Conservation (phyloP, 1,140 invertebrate genomes). For the Tribolium castaneum region DNA sequence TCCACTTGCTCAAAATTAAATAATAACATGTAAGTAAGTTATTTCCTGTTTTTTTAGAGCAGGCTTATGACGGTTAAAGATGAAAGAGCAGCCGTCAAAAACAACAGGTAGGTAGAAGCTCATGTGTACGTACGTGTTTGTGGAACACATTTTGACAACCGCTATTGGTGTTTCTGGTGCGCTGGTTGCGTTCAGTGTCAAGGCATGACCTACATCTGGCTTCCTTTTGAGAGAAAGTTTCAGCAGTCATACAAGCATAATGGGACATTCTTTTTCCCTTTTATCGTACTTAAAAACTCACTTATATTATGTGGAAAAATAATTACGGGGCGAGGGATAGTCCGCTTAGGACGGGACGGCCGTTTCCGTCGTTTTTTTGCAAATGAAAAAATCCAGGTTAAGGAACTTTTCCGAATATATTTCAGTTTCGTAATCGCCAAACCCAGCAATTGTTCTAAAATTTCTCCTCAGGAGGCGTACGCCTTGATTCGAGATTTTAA, state of each 20-base stretch:
- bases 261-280: slow-evolving; percentile 44
- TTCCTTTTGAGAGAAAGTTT: slow-evolving; percentile 41
- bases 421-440: too few relatives aligned
- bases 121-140: slow-evolving; percentile 7
- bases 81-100: slow-evolving; percentile 14
- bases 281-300: slow-evolving; percentile 35
- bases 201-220: slow-evolving; percentile 27
- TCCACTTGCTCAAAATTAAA: background rate
- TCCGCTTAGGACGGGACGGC: too few relatives aligned
- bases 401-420: too few relatives aligned
- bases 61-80: background rate
- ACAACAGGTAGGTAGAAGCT: slow-evolving; percentile 10
- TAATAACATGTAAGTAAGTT: background rate
- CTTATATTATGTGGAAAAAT: background rate
- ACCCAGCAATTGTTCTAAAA: too few relatives aligned
- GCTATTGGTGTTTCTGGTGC: slow-evolving; percentile 31
- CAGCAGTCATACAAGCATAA: slow-evolving; percentile 36
- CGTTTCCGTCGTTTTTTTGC: too few relatives aligned
- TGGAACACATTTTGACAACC: slow-evolving; percentile 27
- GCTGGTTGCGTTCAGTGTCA: slow-evolving; percentile 32
- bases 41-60: slow-evolving; percentile 17
- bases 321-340: background rate
- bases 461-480: too few relatives aligned
- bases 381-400: too few relatives aligned
- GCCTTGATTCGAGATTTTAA: too few relatives aligned